phyloP scores from a whole-genome alignment of 2,888 invertebrate species.

The Drosophila kokeensis region DNA sequence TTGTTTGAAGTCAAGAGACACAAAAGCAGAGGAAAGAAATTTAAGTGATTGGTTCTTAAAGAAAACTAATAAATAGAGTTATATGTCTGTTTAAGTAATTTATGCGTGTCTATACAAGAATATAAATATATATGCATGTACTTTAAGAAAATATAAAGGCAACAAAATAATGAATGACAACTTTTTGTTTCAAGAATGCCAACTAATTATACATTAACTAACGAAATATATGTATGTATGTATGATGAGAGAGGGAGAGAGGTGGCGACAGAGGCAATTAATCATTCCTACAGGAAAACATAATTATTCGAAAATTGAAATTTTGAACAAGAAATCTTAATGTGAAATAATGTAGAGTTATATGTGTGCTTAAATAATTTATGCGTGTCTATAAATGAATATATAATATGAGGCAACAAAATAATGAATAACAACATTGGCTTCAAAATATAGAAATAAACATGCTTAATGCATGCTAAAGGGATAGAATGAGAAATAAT shows the following conservation, averaged over 20 bases:
- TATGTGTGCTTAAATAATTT: neutral
- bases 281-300: neutral
- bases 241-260: neutral
- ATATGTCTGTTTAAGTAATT: neutral
- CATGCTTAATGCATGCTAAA: neutral
- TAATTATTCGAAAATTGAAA: neutral
- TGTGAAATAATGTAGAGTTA: neutral
- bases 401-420: neutral
- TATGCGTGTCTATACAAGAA: neutral
- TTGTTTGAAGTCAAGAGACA: neutral
- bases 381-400: neutral
- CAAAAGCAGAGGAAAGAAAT: neutral
- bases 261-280: neutral
- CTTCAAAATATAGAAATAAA: no score
- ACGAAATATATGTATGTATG: neutral
- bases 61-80: neutral
- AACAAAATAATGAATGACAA: neutral
- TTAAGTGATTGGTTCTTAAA: slow-evolving; percentile 5
- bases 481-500: neutral
- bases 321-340: neutral
- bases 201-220: neutral
- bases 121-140: neutral
- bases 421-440: neutral
- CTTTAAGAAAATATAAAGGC: neutral
- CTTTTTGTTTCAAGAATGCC: neutral